Evolutionary conservation across 1,140 invertebrate genomes (phyloP), one percentile per base, ranked within the genome.

Genomic region (Habropoda laboriosa): DNA sequence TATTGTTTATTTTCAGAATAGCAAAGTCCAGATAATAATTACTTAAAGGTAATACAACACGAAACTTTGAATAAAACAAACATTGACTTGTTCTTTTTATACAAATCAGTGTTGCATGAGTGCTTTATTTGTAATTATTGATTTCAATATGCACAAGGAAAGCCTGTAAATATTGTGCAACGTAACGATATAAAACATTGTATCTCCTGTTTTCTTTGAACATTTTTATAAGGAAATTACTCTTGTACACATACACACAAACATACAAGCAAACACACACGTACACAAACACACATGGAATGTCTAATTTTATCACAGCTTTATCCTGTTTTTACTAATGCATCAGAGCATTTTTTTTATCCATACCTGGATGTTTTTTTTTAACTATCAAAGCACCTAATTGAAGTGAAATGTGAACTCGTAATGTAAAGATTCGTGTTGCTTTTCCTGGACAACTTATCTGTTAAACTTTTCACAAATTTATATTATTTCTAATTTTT

Each of bases 1-100:
- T 91, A 82, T 92, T 91, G 83, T 92, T 92, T 92, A 91, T 92
- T 92, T 92, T 92, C 90, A 91, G 91, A 92, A 91, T 91, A 92
- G 81, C 90, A 92, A 91, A 87, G 88, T 91, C 90, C 89, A 92
- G 91, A 91, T 89, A 89, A 89, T 91, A 89, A 86, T 89, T 91
- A 88, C 86, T 89, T 85, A 88, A 92, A 91, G 91, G 91, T 92
- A 92, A 92, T 87, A 89, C 74, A 86, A 85, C 86, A 86, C 83
- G 84, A 90, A 91, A 90, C 86, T 89, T 90, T 83, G 85, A 91
- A 90, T 91, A 80, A 88, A 84, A 88, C 85, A 68, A 90, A 89
- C 86, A 90, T 90, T 87, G 77, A 90, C 80, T 87, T 91, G 85
- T 89, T 83, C 87, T 88, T 78, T 86, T 86, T 86, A 82, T 90